phyloP scores from a whole-genome alignment of 2,888 invertebrate species.

The Uropetala carovei region DNA sequence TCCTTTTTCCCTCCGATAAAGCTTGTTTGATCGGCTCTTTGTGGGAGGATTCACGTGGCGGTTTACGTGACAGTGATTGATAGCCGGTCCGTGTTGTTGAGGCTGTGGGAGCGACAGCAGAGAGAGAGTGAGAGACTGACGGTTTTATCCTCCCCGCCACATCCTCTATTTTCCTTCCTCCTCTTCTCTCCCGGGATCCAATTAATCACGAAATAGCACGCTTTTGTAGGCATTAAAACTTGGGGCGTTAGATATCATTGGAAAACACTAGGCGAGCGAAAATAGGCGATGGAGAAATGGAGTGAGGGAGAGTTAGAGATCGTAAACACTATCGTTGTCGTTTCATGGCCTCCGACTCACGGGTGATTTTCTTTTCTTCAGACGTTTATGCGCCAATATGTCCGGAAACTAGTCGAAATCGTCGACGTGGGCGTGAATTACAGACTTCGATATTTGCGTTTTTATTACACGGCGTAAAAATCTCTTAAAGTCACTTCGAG shows the following conservation, averaged over 20 bases:
- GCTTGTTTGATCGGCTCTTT: conserved; percentile 25
- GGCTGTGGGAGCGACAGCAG: background rate
- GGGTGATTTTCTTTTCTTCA: too few relatives aligned
- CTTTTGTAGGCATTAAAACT: conserved; percentile 16
- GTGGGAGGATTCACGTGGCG: background rate
- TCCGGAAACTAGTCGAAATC: too few relatives aligned
- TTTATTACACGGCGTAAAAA: too few relatives aligned
- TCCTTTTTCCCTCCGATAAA: background rate
- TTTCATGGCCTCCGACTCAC: too few relatives aligned
- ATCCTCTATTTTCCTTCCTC: too few relatives aligned
- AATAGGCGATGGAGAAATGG: too few relatives aligned
- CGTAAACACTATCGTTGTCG: too few relatives aligned
- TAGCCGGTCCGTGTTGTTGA: background rate
- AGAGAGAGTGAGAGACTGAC: background rate
- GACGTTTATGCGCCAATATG: too few relatives aligned
- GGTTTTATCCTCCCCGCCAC: background rate
- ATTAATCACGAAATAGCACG: conserved; percentile 14
- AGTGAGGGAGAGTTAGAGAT: too few relatives aligned
- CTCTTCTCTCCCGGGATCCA: background rate
- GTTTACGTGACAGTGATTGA: conserved; percentile 48
- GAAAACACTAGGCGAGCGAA: background rate
- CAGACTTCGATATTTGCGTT: too few relatives aligned
- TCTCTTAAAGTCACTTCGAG: too few relatives aligned
- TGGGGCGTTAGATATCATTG: background rate
- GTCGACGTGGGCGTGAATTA: too few relatives aligned